These are phyloP conservation scores for Spodoptera litura DNA, from an alignment of 1,140 invertebrate species.

Conservation along the genomic window DNA sequence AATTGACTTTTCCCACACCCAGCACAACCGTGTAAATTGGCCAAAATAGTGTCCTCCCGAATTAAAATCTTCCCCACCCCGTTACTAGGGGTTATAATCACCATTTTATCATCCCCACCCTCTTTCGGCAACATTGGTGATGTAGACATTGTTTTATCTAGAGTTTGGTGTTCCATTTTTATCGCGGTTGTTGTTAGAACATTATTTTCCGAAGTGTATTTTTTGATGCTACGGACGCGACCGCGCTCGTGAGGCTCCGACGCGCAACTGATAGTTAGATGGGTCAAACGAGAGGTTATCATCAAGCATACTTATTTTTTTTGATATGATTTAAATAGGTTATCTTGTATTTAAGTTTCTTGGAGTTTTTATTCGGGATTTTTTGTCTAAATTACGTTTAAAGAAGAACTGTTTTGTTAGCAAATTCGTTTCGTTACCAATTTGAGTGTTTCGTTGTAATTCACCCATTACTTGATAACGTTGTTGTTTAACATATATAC, in stretches of 20 bases:
- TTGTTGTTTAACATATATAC: too few species aligned
- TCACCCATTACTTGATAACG: too few species aligned
- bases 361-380: conserved; percentile 9
- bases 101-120: conserved; percentile 62
- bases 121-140: conserved; percentile 67
- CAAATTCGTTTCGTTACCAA: background rate
- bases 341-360: background rate
- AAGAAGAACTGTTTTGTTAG: background rate
- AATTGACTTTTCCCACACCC: conserved; percentile 74
- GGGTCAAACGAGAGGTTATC: background rate
- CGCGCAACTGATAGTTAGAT: background rate
- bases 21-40: conserved; percentile 70
- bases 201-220: background rate
- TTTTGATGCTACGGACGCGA: background rate
- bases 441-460: too few species aligned
- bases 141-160: conserved; percentile 66
- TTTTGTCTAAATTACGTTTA: background rate
- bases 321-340: conserved; percentile 30
- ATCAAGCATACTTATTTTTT: conserved; percentile 5
- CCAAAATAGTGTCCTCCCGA: conserved; percentile 76
- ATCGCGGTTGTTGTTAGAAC: background rate
- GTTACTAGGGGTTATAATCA: conserved; percentile 59
- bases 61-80: conserved; percentile 73
- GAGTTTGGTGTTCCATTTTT: conserved; percentile 68
- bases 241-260: background rate